Conservation (phyloP, 2,797 vertebrate species). For the Danio albolineatus region DNA sequence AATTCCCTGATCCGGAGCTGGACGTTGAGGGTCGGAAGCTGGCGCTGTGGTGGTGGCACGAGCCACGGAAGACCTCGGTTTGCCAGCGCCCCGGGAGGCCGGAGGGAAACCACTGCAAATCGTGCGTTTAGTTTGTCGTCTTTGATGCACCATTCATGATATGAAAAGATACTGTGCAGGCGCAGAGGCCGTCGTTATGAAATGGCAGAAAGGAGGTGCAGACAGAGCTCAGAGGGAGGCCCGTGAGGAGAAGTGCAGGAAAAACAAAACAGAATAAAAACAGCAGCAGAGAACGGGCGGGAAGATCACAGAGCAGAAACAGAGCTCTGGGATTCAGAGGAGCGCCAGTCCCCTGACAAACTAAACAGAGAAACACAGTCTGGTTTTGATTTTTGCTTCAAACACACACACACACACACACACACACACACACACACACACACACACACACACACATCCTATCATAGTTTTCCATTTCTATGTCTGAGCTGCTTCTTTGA, state of each 20-base stretch:
- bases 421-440: slow-evolving; percentile 65
- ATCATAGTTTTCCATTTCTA: slow-evolving; percentile 78
- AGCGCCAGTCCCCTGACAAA: slow-evolving; percentile 85
- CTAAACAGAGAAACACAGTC: slow-evolving; percentile 84
- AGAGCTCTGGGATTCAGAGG: slow-evolving; percentile 83
- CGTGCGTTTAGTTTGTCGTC: slow-evolving; percentile 69
- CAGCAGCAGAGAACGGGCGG: slow-evolving; percentile 52
- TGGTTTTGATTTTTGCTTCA: slow-evolving; percentile 86
- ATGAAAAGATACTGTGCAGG: slow-evolving; percentile 69
- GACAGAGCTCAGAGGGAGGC: slow-evolving; percentile 53
- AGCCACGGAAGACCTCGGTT: slow-evolving; percentile 47
- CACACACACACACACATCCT: slow-evolving; percentile 65
- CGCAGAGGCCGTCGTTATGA: slow-evolving; percentile 54
- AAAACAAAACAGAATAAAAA: slow-evolving; percentile 52
- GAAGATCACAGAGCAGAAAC: slow-evolving; percentile 72
- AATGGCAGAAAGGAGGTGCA: slow-evolving; percentile 51
- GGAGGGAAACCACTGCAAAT: slow-evolving; percentile 74
- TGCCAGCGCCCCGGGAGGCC: slow-evolving; percentile 24
- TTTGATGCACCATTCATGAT: slow-evolving; percentile 73
- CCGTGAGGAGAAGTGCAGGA: slow-evolving; percentile 27
- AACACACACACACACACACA: slow-evolving; percentile 65
- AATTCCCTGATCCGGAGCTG: slow-evolving; percentile 54
- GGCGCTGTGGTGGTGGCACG: slow-evolving; percentile 60
- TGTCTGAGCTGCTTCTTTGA: slow-evolving; percentile 72
- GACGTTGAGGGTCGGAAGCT: slow-evolving; percentile 48